These are phyloP conservation scores for Apodemus agrarius DNA, from an alignment of 2,797 vertebrate genomes.

Conservation along the genomic window DNA sequence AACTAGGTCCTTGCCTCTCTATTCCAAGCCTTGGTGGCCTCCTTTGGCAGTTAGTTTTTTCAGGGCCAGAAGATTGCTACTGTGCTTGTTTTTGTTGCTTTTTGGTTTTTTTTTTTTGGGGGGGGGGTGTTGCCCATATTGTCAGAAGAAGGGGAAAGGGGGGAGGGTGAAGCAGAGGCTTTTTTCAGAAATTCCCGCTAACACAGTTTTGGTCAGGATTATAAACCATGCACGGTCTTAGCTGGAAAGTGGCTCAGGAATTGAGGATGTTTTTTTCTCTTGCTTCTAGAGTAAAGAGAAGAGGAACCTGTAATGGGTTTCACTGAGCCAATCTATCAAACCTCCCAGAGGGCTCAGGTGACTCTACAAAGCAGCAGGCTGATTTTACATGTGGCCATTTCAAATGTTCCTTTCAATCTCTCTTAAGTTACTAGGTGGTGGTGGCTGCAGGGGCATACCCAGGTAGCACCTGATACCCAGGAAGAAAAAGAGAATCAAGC, in stretches of 20 bases:
- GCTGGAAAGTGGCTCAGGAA: conserved; percentile 41
- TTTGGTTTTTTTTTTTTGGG: accelerated
- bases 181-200: conserved; percentile 6
- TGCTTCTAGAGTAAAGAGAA: conserved; percentile 31
- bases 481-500: conserved; percentile 48
- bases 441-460: not conserved
- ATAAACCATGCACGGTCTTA: not conserved
- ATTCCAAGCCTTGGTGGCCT: not conserved
- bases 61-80: not conserved
- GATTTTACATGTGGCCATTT: not conserved
- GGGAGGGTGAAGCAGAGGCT: not conserved
- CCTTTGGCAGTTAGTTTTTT: not conserved
- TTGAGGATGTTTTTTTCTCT: conserved; percentile 9
- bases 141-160: not conserved
- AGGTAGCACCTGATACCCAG: conserved; percentile 26
- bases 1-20: not conserved
- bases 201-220: not conserved
- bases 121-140: not conserved
- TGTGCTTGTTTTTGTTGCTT: not conserved
- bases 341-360: not conserved
- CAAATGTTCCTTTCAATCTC: not conserved
- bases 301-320: conserved; percentile 26
- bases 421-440: not conserved
- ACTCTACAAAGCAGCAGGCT: not conserved
- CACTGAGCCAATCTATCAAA: not conserved